phyloP scores from a whole-genome alignment of 2,888 invertebrate genomes.

The Xanthia togata region DNA sequence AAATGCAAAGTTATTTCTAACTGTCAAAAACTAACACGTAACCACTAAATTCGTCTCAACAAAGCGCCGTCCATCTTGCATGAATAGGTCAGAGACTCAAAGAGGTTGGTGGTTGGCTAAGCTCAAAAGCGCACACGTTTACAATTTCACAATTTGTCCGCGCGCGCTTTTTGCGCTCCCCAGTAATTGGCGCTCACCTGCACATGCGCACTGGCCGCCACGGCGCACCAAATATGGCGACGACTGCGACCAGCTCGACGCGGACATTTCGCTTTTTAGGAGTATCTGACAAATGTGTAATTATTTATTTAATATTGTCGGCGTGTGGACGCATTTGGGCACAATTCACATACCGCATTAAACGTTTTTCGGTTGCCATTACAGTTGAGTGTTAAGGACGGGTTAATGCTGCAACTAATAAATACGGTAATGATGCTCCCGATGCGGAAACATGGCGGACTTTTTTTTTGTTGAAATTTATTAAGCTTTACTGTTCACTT shows the following conservation, averaged over 20 bases:
- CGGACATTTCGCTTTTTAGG: slow-evolving; percentile 87
- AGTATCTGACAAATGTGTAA: slow-evolving; percentile 90
- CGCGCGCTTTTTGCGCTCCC: slow-evolving; percentile 85
- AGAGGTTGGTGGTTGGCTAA: slow-evolving; percentile 68
- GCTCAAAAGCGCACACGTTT: slow-evolving; percentile 70
- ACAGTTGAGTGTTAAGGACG: slow-evolving; percentile 74
- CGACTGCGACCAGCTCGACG: slow-evolving; percentile 70
- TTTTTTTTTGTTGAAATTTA: slow-evolving; percentile 74
- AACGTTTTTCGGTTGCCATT: slow-evolving; percentile 80
- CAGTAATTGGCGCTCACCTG: slow-evolving; percentile 89
- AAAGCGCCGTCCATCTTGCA: slow-evolving; percentile 60
- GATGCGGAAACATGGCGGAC: slow-evolving; percentile 66
- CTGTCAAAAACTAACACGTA: slow-evolving; percentile 15
- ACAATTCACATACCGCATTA: slow-evolving; percentile 85
- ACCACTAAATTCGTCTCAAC: slow-evolving; percentile 39
- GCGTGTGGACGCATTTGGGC: slow-evolving; percentile 83
- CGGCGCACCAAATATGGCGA: slow-evolving; percentile 84
- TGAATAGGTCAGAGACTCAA: slow-evolving; percentile 66
- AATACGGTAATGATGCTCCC: slow-evolving; percentile 71
- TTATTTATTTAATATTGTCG: slow-evolving; percentile 90
- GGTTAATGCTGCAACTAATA: slow-evolving; percentile 73
- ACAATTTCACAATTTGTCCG: slow-evolving; percentile 90
- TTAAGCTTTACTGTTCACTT: slow-evolving; percentile 75
- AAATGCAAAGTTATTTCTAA: slow-evolving; percentile 19
- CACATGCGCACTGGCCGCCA: slow-evolving; percentile 76